Base-by-base conservation (phyloP, 2,888 invertebrate genomes). In the Lithophane leautieri region DNA sequence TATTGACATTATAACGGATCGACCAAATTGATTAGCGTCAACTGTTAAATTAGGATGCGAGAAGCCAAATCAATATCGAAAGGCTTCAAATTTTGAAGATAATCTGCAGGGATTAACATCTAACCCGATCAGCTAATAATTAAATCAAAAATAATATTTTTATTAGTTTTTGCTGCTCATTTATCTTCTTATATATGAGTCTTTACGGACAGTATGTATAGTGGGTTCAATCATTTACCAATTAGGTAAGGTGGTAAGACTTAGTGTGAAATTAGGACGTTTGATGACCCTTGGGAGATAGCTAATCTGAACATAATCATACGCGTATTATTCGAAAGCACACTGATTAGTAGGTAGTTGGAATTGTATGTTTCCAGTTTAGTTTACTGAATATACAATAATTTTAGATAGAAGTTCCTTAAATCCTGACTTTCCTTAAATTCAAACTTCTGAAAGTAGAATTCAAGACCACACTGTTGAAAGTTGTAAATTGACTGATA, bases 401-500 rank as follows among this genome's bases (percentile, higher is more conserved):
- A 42, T 25, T 62, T 2, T 34, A 25, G 28, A 22, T 34, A 34
- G 16, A 63, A 16, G 34, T 12, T 14, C 25, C 19, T 40, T 28
- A 19, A 42, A 47, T 7, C 8, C 16, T 25, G 22, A 7, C n/a
- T n/a, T n/a, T n/a, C n/a, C n/a, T n/a, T 9, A 66, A 65, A 66
- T 68, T 62, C 44, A 66, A 40, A 82, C 66, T 78, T 74, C 52
- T 63, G 11, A 63, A 75, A 76, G 60, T 74, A 75, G 11, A 14
- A 71, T 72, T 78, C 77, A 70, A 71, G 73, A 81, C 69, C 50
- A 67, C 74, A 68, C 61, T 76, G 67, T 74, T 75, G 40, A 81
- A 83, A 81, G 70, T 81, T 78, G 68, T 47, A 75, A 82, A 79
- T 79, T 73, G 68, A 82, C 69, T 79, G 72, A 78, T 86, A 84